Percentiles rank a stretch among this genome's conserved stretches.
phyloP scores from a whole-genome alignment of 1,140 invertebrate species.

The Cherax destructor region DNA sequence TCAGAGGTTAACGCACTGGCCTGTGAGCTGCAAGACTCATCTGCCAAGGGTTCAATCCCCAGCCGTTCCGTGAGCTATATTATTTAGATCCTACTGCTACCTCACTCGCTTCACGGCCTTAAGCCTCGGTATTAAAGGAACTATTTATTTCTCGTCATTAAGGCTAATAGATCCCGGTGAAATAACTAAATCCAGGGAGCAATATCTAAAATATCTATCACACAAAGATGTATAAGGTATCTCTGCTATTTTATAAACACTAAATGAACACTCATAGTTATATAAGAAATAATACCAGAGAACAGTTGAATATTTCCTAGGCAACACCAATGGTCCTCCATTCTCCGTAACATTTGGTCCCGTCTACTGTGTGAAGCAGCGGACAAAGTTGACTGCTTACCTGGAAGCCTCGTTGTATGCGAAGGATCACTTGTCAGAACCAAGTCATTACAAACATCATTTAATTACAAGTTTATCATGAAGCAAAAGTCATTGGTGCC shows the following conservation, averaged over 20 bases:
- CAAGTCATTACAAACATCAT: neutral
- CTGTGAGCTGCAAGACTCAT: no score
- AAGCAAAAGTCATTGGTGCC: no score
- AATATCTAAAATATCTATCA: neutral
- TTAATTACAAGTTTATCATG: no score
- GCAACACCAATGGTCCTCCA: neutral
- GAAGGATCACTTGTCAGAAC: slow-evolving; percentile 9
- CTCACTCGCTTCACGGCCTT: no score
- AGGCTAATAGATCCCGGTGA: neutral
- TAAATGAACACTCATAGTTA: neutral
- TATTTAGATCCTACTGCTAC: no score
- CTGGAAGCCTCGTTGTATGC: slow-evolving; percentile 25
- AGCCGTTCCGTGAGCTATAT: no score
- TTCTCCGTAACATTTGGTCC: neutral
- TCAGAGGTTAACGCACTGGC: no score
- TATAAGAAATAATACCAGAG: neutral
- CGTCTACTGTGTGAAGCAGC: neutral
- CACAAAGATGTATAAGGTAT: neutral
- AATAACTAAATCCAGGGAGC: neutral
- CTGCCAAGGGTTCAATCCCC: no score
- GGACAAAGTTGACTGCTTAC: neutral
- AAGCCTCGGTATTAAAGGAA: no score
- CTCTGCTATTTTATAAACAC: neutral
- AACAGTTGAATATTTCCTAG: neutral
- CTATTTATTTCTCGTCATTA: neutral